Evolutionary conservation across 2,888 invertebrate genomes (phyloP), one percentile per base, ranked within the genome.

Genomic region (Apodemia zela): DNA sequence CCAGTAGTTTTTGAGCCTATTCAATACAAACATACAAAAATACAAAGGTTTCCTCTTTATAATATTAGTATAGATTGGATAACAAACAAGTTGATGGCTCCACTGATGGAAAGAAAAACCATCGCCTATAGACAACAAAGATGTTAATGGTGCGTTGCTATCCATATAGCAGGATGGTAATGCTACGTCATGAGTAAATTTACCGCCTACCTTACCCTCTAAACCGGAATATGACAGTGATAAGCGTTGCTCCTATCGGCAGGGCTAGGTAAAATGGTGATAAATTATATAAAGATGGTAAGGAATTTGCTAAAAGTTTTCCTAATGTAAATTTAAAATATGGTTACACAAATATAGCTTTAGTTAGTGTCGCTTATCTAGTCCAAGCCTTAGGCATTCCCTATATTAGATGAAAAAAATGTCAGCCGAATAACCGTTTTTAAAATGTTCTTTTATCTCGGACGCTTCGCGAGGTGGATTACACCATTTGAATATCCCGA

Each of bases 361-460:
- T 3, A 8, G 18, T 17, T 7, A 17, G 18, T 18, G 18, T 49
- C 49, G 49, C 49, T 49, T 49, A 49, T 49, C 49, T 49, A 18
- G 10, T 17, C 17, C 49, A 49, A 18, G 18, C 49, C 49, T 49
- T 17, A n/a, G 8, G 49, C 49, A 18, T 8, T 17, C 49, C 6
- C 49, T 49, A 49, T 49, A 49, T 49, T 18, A 49, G 49, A 49
- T 49, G 49, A 49, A 49, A 49, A 49, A 49, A 49, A 21, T 49
- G 49, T 49, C 49, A 49, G 49, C n/a, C 49, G 49, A 18, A 49
- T 49, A 49, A 49, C 18, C 8, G 18, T 49, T 49, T 49, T 49
- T 49, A 49, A 49, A 49, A 49, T 49, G 3, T 49, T 10, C 18
- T 49, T 17, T 49, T 49, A 18, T 49, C 49, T 49, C 18, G 49